A percentile compares a stretch with the other conserved stretches of the same genome.
phyloP scores from a whole-genome alignment of 2,113 vertebrate genomes.

The Nannobrachium achirus region DNA sequence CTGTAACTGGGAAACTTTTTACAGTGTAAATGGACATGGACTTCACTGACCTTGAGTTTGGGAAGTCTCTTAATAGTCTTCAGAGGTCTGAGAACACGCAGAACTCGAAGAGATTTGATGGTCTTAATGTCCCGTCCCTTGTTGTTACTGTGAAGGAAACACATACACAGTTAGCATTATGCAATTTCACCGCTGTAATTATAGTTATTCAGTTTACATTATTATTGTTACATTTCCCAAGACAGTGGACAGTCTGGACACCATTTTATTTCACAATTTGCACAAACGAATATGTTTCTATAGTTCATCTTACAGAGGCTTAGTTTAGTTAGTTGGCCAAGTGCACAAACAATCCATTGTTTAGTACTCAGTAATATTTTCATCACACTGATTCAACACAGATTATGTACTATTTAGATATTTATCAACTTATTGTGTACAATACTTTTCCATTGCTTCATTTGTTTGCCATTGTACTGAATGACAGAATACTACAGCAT shows the following conservation, averaged over 20 bases:
- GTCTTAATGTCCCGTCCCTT: conserved; percentile 98
- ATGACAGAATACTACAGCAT: not conserved
- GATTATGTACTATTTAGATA: too few relatives aligned
- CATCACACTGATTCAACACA: not conserved
- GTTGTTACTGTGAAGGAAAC: conserved; percentile 84
- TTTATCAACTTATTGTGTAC: too few relatives aligned
- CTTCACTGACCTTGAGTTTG: conserved; percentile 91
- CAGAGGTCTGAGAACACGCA: conserved; percentile 93
- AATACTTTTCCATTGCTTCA: too few relatives aligned
- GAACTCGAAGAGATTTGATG: conserved; percentile 95
- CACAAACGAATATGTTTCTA: not conserved
- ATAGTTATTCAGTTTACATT: too few relatives aligned
- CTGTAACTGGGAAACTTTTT: too few relatives aligned
- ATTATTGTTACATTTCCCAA: not conserved
- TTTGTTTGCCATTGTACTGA: not conserved
- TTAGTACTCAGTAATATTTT: not conserved
- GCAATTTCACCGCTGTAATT: not conserved
- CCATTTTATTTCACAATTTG: not conserved
- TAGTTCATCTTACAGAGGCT: not conserved
- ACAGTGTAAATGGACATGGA: not conserved
- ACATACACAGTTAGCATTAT: conserved; percentile 14
- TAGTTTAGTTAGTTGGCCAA: too few relatives aligned
- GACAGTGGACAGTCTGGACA: not conserved
- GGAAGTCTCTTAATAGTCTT: conserved; percentile 98
- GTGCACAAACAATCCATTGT: not conserved